These are phyloP conservation scores for Doryteuthis pealeii DNA, from an alignment of 1,140 invertebrate genomes.

Conservation along the genomic window DNA sequence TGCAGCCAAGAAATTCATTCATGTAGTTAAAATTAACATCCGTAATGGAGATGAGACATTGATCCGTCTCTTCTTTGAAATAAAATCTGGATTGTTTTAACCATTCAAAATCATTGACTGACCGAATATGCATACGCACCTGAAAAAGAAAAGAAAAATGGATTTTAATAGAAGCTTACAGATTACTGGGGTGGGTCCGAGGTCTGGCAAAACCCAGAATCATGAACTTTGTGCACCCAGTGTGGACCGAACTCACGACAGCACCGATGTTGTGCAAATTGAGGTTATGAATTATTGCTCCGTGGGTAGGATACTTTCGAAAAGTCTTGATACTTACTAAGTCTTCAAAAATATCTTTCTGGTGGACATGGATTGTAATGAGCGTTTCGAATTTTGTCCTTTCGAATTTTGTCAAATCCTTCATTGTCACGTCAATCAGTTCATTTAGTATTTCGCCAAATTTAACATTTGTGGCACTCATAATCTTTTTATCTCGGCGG, in stretches of 20 bases:
- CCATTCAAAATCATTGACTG: conserved; percentile 91
- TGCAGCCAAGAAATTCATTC: conserved; percentile 96
- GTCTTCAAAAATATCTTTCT: conserved; percentile 94
- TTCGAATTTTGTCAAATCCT: conserved; percentile 86
- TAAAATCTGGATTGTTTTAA: conserved; percentile 95
- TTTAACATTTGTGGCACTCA: conserved; percentile 90
- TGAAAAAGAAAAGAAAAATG: conserved; percentile 29
- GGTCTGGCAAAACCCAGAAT: too few species aligned
- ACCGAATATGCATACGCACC: conserved; percentile 55
- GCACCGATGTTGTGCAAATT: too few species aligned
- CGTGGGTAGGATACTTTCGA: too few species aligned
- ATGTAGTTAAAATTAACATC: conserved; percentile 94
- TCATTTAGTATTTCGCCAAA: conserved; percentile 91
- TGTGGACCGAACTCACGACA: too few species aligned
- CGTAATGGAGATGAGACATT: conserved; percentile 88
- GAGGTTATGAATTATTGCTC: too few species aligned
- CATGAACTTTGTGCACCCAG: too few species aligned
- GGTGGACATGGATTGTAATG: too few species aligned
- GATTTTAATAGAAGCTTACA: too few species aligned
- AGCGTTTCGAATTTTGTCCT: conserved; percentile 95
- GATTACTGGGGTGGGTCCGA: too few species aligned
- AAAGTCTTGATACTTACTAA: too few species aligned
- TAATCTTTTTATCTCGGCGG: conserved; percentile 87
- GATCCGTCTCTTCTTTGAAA: conserved; percentile 92
- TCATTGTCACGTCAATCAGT: conserved; percentile 92